phyloP scores from a whole-genome alignment of 2,888 invertebrate species.

The Nasonia oneida region DNA sequence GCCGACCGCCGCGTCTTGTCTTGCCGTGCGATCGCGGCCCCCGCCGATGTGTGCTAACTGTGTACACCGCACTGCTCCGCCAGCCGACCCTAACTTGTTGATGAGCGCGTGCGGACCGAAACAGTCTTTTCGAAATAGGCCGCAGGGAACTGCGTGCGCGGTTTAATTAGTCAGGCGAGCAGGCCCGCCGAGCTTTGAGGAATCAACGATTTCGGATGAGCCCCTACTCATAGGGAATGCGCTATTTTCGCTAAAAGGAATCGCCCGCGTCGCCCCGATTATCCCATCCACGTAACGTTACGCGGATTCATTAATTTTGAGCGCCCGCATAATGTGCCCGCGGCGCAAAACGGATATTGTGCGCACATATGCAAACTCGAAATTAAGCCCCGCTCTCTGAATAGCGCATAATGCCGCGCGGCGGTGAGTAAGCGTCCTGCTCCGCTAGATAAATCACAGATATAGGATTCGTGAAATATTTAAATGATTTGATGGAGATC shows the following conservation, averaged over 20 bases:
- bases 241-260: neutral
- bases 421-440: too few relatives aligned
- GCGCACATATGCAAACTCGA: neutral
- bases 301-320: too few relatives aligned
- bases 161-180: neutral
- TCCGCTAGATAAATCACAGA: too few relatives aligned
- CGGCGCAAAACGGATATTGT: neutral
- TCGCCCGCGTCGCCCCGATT: neutral
- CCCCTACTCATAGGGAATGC: neutral
- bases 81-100: neutral
- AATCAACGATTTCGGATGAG: neutral
- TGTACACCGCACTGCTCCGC: too few relatives aligned
- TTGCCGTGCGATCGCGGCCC: neutral
- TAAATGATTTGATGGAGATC: constrained; percentile 11
- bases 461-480: neutral
- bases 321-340: too few relatives aligned
- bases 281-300: neutral
- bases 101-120: neutral
- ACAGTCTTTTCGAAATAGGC: constrained; percentile 24
- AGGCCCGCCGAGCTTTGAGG: neutral
- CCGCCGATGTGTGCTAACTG: neutral
- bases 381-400: too few relatives aligned
- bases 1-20: neutral
- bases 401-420: too few relatives aligned
- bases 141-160: neutral